Base-by-base conservation (phyloP, 2,888 invertebrate genomes). In the Philereme transversata region DNA sequence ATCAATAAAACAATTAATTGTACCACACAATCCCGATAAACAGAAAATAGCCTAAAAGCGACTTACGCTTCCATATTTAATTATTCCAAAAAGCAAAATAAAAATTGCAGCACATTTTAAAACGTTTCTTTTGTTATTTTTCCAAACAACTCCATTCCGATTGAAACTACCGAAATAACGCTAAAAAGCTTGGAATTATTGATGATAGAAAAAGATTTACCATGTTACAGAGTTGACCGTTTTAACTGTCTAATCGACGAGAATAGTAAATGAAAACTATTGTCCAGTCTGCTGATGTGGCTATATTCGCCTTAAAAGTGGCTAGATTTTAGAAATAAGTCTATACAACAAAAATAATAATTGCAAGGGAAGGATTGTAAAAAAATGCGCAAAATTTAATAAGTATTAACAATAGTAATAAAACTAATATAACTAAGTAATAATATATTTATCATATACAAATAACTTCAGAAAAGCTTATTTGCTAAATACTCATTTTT, bases 181-280 rank as follows among this genome's bases (percentile, higher is more conserved):
- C 11, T 67, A 66, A 72, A 67, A 64, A 56, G 40, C 54, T 48
- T 43, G 33, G 83, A 86, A 86, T 87, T 75, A 85, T 84, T 82
- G 67, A 87, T 83, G 74, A 72, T 73, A 75, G 75, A 78, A 82
- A 86, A 86, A 83, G 81, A 81, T 76, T 86, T 87, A 73, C 68
- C 76, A 43, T 84, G 84, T 86, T 77, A 71, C 72, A 57, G 51
- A 62, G 64, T 64, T 59, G 62, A 64, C 62, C 69, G 67, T 69
- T 73, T 70, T 48, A 72, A 45, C 74, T 74, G 76, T 74, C 79
- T 75, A 75, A 77, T 76, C 67, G 73, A 68, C 72, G 60, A 59
- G 82, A 79, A 79, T 81, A 65, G 65, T 59, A 65, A 76, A 83
- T 81, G 70, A 73, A 72, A 50, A 38, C 48, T 52, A 47, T 35